Base-by-base conservation (phyloP, 92 coral and sea anemone genomes). In the Isaurus tuberculatus region DNA sequence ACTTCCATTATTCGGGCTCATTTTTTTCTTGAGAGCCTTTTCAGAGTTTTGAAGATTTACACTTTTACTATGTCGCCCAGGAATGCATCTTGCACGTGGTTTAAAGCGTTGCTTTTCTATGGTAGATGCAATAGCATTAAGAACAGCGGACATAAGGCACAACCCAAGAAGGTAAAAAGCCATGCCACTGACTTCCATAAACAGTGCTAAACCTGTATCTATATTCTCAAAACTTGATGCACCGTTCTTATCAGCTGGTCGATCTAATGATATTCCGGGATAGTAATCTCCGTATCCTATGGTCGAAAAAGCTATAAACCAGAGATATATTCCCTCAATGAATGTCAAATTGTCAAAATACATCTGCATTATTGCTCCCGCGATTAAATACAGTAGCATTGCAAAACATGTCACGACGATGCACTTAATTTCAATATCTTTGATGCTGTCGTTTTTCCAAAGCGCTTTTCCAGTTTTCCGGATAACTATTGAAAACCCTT, bases 231-330 rank as follows among this genome's bases (percentile, higher is more conserved):
- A 1, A 31, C 25, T 1, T 17, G 77, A 37, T n/a, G 25, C 10
- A 22, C 23, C 7, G 28, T 13, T 27, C 37, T n/a, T 11, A 30
- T 11, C 22, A 23, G 51, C 37, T 48, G 51, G n/a, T 5, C 19
- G 43, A 17, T 22, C 27, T 22, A n/a, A 55, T 55, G 28, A 55
- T 19, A 55, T 26, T 2, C 58, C 58, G 10, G 78, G 78, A 15
- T 72, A 72, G 43, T 44, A 72, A 69, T 88, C 91, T 0, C 91
- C 91, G 48, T 73, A 88, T n/a, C 88, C 91, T 27, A 88, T 79
- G 28, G 91, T 88, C 2, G 85, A 63, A 16, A 83, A 77, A 26
- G 88, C 40, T 2, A 88, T 79, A 67, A 88, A 88, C 74, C 91
- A 88, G 57, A 83, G 34, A 33, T 88, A 88, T 1, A 83, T 75